These are phyloP conservation scores for Vultur gryphus DNA, from an alignment of 2,797 vertebrate species.

Conservation along the genomic window DNA sequence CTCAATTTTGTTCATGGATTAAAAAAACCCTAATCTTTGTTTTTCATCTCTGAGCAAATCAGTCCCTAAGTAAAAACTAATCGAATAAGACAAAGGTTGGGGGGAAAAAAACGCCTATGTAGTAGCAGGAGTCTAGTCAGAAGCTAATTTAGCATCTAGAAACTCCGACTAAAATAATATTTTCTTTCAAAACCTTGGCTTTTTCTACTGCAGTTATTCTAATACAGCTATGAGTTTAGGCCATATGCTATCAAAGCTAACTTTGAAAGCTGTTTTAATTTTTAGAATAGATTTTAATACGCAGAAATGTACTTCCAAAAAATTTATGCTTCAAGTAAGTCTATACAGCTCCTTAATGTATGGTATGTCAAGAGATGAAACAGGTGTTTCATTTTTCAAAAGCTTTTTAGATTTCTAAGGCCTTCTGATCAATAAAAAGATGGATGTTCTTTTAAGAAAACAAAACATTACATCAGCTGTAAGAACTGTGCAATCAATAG, in stretches of 20 bases:
- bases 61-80: not conserved
- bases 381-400: not conserved
- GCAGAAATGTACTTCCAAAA: not conserved
- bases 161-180: not conserved
- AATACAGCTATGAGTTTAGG: not conserved
- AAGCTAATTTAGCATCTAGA: not conserved
- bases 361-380: not conserved
- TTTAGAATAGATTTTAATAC: not conserved
- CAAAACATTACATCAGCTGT: not conserved
- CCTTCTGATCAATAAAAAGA: not conserved
- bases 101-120: accelerated
- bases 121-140: not conserved
- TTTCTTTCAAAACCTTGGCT: not conserved
- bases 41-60: not conserved
- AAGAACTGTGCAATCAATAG: not conserved
- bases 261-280: not conserved
- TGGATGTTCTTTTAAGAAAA: not conserved
- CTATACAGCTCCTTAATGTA: not conserved
- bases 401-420: not conserved
- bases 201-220: not conserved
- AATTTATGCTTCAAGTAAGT: not conserved
- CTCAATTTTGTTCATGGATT: not conserved
- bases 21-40: not conserved
- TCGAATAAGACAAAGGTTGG: not conserved
- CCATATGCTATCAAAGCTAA: not conserved